Conservation (phyloP, 2,888 invertebrate genomes). For the Heliconius cydno region DNA sequence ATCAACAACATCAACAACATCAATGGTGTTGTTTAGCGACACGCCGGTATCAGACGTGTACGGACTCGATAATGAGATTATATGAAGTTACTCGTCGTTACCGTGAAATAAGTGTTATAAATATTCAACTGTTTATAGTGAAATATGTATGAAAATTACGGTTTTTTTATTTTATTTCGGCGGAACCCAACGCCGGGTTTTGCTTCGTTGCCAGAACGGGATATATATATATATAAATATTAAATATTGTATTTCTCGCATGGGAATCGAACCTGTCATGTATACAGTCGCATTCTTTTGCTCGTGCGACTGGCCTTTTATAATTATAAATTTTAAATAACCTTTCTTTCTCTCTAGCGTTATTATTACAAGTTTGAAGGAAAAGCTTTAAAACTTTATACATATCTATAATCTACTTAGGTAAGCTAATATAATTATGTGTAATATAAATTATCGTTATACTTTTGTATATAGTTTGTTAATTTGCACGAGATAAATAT, state of each 20-base stretch:
- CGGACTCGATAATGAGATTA: slow-evolving; percentile 13
- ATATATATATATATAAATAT: too few relatives aligned
- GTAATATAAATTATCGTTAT: slow-evolving; percentile 33
- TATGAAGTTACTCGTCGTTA: slow-evolving; percentile 9
- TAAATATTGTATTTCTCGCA: too few relatives aligned
- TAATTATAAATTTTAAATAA: background rate
- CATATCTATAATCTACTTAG: slow-evolving; percentile 61
- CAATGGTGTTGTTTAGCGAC: slow-evolving; percentile 55
- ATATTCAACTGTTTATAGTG: background rate
- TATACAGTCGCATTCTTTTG: too few relatives aligned
- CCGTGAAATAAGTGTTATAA: slow-evolving; percentile 4
- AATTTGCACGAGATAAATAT: slow-evolving; percentile 21
- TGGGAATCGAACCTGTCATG: too few relatives aligned
- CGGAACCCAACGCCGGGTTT: too few relatives aligned
- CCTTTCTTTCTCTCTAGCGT: slow-evolving; percentile 35
- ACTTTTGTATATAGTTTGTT: slow-evolving; percentile 40
- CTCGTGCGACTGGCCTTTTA: background rate
- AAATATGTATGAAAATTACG: slow-evolving; percentile 23
- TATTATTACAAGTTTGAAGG: slow-evolving; percentile 53
- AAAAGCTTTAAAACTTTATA: slow-evolving; percentile 69
- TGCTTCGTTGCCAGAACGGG: too few relatives aligned
- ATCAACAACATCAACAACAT: slow-evolving; percentile 74
- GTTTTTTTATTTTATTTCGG: background rate
- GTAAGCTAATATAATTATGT: slow-evolving; percentile 27
- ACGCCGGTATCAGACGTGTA: slow-evolving; percentile 12